Conservation (phyloP, 2,113 vertebrate species). For the Willisornis vidua region DNA sequence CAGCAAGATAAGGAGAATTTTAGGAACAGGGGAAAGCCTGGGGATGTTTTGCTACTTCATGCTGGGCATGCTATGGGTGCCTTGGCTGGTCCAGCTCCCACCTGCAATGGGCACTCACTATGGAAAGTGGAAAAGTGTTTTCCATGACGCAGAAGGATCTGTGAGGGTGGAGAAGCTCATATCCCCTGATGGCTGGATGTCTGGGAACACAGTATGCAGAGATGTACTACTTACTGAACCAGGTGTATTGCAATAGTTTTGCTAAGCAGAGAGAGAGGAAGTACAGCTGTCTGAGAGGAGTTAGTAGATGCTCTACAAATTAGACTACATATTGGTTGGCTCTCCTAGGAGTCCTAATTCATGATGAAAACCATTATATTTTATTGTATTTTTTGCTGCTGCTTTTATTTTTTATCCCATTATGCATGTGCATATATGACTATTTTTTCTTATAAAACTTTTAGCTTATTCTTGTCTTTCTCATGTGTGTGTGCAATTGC, state of each 20-base stretch:
- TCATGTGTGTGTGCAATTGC: background rate
- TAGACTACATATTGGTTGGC: background rate
- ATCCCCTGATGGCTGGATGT: background rate
- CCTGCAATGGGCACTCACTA: background rate
- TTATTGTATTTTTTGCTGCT: background rate
- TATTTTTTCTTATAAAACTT: background rate
- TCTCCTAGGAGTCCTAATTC: background rate
- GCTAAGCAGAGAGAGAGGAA: background rate
- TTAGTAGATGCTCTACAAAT: background rate
- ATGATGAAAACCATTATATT: background rate
- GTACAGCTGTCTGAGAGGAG: background rate
- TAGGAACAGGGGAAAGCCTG: background rate
- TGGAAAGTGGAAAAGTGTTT: background rate
- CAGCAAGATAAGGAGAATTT: background rate
- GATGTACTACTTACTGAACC: background rate
- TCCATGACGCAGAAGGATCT: background rate
- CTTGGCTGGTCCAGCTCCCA: background rate
- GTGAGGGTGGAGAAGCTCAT: background rate
- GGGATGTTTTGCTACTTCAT: background rate
- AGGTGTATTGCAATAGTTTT: background rate
- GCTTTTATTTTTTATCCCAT: background rate
- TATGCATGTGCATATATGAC: fast-evolving
- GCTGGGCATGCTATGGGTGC: fast-evolving
- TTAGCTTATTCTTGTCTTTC: background rate
- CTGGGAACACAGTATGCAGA: background rate